Evolutionary conservation across 2,888 invertebrate genomes (phyloP), one percentile per base, ranked within the genome.

Genomic region (Corythucha ciliata): DNA sequence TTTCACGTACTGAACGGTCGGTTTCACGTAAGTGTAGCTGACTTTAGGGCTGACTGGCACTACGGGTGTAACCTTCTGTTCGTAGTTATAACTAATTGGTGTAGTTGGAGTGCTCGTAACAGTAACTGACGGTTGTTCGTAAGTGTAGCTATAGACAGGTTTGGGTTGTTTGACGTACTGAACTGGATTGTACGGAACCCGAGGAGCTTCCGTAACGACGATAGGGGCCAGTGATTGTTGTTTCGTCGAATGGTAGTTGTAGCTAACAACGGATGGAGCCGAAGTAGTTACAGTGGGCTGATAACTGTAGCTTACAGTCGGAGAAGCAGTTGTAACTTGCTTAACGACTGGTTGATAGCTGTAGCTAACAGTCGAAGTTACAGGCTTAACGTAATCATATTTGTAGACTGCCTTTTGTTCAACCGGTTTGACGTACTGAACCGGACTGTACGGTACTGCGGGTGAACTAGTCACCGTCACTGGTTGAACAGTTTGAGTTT

Each of bases 191-290:
- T 36, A 33, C 8, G 48, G 33, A 10, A 48, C 26, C 2, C 42
- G 32, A 8, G 53, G 55, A 10, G 45, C 48, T 20, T 49, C 22
- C 3, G 55, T 33, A 21, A 56, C 54, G 12, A 25, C 20, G n/a
- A 48, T 48, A 22, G 39, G 39, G 14, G 48, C n/a, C 26, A 16
- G 32, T 49, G 12, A 45, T 25, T 1, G 40, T 37, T 16, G 34
- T 22, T 24, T 44, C 27, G 37, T 42, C n/a, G n/a, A n/a, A n/a
- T 27, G 36, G 47, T 52, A 41, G 40, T 37, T 39, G 47, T 51
- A 52, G 40, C 52, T 48, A 27, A 52, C 36, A 7, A 56, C 47
- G n/a, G 53, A 53, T 10, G 47, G 36, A 18, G 56, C 40, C 27
- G 53, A 50, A 20, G 50, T 53, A 18, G 33, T 55, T 6, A 49